phyloP scores from a whole-genome alignment of 2,797 vertebrate species.

The Pelodytes ibericus region DNA sequence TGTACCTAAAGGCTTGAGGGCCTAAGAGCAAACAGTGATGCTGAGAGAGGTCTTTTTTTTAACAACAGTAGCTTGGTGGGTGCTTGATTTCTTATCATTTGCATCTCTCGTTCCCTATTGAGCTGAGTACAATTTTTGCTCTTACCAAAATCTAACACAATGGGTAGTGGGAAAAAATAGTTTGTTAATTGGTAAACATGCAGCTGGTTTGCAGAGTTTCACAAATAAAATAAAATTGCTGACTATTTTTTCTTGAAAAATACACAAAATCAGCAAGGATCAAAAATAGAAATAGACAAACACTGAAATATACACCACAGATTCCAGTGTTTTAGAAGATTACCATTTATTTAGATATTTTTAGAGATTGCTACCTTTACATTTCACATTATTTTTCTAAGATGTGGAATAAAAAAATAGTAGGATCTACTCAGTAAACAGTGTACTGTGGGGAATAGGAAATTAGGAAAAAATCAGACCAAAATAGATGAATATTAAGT shows the following conservation, averaged over 20 bases:
- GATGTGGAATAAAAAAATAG: too few species aligned
- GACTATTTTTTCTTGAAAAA: constrained; percentile 3
- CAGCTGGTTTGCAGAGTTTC: constrained; percentile 3
- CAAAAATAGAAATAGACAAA: constrained; percentile 4
- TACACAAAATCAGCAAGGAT: constrained; percentile 8
- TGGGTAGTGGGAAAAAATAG: constrained; percentile 36
- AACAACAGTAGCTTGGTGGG: constrained; percentile 44
- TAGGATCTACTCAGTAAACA: too few species aligned
- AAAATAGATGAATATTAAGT: too few species aligned
- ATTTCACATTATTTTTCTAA: too few species aligned
- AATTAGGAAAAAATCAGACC: too few species aligned
- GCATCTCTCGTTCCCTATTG: constrained; percentile 35
- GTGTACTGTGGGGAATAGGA: too few species aligned
- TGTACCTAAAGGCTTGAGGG: constrained; percentile 42
- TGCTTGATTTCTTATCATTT: constrained; percentile 44
- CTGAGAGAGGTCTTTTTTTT: constrained; percentile 37
- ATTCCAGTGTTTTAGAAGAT: background rate
- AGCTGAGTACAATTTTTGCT: constrained; percentile 28
- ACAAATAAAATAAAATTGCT: background rate
- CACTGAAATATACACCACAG: too few species aligned
- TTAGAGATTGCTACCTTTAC: constrained; percentile 9
- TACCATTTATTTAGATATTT: too few species aligned
- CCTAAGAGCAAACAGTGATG: constrained; percentile 40
- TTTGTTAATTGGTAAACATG: constrained; percentile 43
- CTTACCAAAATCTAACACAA: constrained; percentile 37